These are phyloP conservation scores for Rhadina sibilatrix DNA, from an alignment of 2,113 vertebrate genomes.

Conservation along the genomic window DNA sequence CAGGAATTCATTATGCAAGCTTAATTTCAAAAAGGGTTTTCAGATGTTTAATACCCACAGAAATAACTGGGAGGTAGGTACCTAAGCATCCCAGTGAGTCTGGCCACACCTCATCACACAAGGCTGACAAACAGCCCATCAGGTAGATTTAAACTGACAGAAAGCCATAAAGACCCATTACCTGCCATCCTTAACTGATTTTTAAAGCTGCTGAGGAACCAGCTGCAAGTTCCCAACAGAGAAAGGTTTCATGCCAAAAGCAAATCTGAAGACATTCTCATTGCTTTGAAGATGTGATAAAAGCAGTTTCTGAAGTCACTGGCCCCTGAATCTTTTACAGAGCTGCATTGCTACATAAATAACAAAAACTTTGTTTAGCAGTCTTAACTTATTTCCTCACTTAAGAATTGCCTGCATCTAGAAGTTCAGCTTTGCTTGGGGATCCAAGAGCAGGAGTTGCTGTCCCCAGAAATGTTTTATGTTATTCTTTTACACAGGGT, in stretches of 20 bases:
- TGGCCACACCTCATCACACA: background rate
- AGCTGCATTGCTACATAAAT: background rate
- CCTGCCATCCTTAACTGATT: background rate
- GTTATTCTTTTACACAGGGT: background rate
- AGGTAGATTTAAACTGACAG: slow-evolving; percentile 2
- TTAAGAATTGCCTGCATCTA: background rate
- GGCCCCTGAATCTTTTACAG: background rate
- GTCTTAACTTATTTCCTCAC: slow-evolving; percentile 3
- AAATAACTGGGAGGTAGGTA: background rate
- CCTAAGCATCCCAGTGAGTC: background rate
- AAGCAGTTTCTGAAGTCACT: background rate
- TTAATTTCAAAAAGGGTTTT: background rate
- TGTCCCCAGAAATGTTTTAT: slow-evolving; percentile 23
- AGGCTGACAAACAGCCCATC: slow-evolving; percentile 1
- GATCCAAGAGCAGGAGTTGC: background rate
- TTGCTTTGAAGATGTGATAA: background rate
- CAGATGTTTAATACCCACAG: background rate
- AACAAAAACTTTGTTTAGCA: background rate
- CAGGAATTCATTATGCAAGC: background rate
- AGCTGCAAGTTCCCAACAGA: background rate
- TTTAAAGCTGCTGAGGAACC: background rate
- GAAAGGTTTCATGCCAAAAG: background rate
- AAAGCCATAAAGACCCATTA: slow-evolving; percentile 13
- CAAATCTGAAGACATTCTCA: background rate
- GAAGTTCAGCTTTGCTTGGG: background rate